phyloP scores from a whole-genome alignment of 2,888 invertebrate species.

The Xestia sexstrigata region DNA sequence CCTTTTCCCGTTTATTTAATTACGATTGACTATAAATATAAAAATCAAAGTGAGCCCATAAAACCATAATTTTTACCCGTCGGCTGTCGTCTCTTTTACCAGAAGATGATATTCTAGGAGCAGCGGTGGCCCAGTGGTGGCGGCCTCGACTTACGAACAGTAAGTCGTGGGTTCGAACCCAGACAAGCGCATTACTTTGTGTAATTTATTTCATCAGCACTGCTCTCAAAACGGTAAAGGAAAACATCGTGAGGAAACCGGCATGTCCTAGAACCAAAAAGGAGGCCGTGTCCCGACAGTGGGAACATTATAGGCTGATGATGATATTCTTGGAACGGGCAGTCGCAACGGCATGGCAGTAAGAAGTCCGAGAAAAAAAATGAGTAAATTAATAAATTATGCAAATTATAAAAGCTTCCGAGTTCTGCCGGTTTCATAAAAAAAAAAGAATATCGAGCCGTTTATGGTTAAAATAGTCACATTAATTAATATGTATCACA shows the following conservation, averaged over 20 bases:
- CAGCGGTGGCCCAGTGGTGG: too few species aligned
- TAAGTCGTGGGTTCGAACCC: too few species aligned
- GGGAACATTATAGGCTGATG: too few species aligned
- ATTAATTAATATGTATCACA: not conserved
- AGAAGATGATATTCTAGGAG: too few species aligned
- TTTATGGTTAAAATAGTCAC: not conserved
- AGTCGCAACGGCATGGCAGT: not conserved
- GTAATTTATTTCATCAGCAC: too few species aligned
- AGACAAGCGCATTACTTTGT: too few species aligned
- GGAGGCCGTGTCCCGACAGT: too few species aligned
- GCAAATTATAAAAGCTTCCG: constrained; percentile 20
- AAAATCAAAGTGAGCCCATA: not conserved
- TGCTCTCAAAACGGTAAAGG: too few species aligned
- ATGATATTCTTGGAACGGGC: constrained; percentile 16
- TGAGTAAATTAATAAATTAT: constrained; percentile 13
- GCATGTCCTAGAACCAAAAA: too few species aligned
- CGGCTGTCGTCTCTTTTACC: not conserved
- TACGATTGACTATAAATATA: not conserved
- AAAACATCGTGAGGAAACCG: too few species aligned
- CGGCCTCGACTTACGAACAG: too few species aligned
- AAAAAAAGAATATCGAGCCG: not conserved
- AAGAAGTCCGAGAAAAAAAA: not conserved
- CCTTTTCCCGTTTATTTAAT: not conserved
- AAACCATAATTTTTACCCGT: not conserved
- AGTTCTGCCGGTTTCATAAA: not conserved